These are phyloP conservation scores for Caenorhabditis doughertyi DNA, from an alignment of 2,888 invertebrate genomes.

Conservation along the genomic window DNA sequence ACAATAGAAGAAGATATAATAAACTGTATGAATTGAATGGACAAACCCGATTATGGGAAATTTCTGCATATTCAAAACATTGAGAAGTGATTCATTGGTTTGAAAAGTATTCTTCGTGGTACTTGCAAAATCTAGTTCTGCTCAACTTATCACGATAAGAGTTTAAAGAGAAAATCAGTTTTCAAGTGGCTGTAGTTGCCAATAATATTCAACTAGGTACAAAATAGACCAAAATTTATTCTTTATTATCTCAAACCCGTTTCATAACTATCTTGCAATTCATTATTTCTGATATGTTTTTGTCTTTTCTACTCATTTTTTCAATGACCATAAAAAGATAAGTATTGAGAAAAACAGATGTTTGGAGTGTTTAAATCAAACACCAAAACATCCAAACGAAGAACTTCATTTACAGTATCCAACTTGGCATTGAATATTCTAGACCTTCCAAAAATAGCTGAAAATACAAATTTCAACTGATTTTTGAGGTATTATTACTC, in stretches of 20 bases:
- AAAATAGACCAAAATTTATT: too few relatives aligned
- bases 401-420: neutral
- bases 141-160: too few relatives aligned
- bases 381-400: neutral
- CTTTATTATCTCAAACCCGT: neutral
- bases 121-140: too few relatives aligned
- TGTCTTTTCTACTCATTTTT: neutral
- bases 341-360: constrained; percentile 21
- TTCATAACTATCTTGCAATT: neutral
- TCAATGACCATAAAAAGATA: constrained; percentile 9
- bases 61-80: neutral
- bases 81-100: neutral
- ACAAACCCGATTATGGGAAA: neutral
- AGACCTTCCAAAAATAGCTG: neutral
- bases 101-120: neutral
- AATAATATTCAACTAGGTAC: too few relatives aligned
- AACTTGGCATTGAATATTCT: neutral
- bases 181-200: too few relatives aligned
- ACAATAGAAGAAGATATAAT: neutral
- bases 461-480: neutral
- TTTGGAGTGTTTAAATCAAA: constrained; percentile 15
- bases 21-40: neutral
- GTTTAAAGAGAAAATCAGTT: too few relatives aligned
- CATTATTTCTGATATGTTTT: constrained; percentile 3
- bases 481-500: neutral